Percentiles rank a stretch among this genome's conserved stretches.
Conservation (phyloP, 2,797 vertebrate species). For the Phaenicophaeus curvirostris region DNA sequence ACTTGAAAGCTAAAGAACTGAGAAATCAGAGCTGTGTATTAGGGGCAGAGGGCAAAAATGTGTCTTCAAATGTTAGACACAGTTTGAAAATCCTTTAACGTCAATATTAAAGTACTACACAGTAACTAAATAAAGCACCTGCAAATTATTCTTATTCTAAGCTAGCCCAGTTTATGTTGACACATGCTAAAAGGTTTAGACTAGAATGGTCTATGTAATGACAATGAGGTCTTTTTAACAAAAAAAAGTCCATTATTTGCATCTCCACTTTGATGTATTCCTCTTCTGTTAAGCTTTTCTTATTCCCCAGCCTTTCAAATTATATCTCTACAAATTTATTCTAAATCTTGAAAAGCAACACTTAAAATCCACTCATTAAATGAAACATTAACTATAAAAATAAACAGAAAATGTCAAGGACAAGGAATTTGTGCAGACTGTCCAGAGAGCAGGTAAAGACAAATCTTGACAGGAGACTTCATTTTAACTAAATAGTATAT, state of each 20-base stretch:
- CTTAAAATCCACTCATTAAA: neutral
- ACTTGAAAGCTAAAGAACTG: neutral
- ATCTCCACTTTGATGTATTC: neutral
- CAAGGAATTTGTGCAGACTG: neutral
- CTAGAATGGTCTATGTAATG: fast-evolving
- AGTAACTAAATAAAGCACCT: neutral
- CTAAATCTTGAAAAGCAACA: neutral
- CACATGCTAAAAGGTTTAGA: neutral
- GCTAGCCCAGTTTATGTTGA: neutral
- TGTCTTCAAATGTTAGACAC: neutral
- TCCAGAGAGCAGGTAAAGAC: neutral
- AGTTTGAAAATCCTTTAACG: neutral
- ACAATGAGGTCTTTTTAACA: neutral
- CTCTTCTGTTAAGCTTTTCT: neutral
- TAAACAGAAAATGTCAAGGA: neutral
- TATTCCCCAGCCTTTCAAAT: neutral
- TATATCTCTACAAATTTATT: neutral
- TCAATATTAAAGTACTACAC: neutral
- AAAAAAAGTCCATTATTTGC: neutral
- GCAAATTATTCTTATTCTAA: neutral
- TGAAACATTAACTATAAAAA: neutral
- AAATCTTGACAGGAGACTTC: neutral
- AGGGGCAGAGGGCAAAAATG: neutral
- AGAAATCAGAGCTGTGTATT: neutral
- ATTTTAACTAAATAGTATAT: fast-evolving